Evolutionary conservation across 2,113 vertebrate species (phyloP), one percentile per base, ranked within the genome.

Genomic region (Aythya baeri): DNA sequence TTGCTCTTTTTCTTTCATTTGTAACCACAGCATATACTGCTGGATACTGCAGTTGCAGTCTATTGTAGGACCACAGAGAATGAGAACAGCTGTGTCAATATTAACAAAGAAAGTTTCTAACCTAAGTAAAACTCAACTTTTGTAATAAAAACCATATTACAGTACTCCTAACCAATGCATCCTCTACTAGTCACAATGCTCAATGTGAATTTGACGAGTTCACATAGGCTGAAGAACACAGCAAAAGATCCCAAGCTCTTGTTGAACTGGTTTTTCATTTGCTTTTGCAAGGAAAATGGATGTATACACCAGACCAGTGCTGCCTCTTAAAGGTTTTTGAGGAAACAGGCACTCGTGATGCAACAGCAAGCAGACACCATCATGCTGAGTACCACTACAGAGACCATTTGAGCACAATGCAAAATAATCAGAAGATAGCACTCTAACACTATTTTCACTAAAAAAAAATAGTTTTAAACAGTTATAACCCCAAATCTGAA

Each of bases 301-400:
- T 11, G 55, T 17, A 62, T 2, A 29, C 18, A 22, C 2, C 11
- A 44, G 20, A 77, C 7, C 0, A 0, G 44, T 29, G 29, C 3
- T 44, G 16, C 17, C 43, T 44, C 54, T 74, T 2, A 68, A 58
- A 11, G 31, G 15, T 23, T 36, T 84, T 46, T 83, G 12, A 38
- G 50, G 85, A 79, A 76, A 73, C 2, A 1, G 27, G 2, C 13
- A 54, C 17, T 36, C 7, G 7, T 7, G 13, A 88, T 31, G 26
- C 70, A 77, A 58, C 5, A 77, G 58, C 46, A 89, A 79, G 34
- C 32, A 92, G 66, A 38, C 4, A 26, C 1, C 12, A 74, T 6
- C 31, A 18, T 0, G 1, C 29, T 55, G 7, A 76, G 13, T 2
- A 73, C 9, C 16, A 73, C 26, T 27, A 50, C 0, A 49, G 5